Evolutionary conservation across 2,888 invertebrate genomes (phyloP).

Genomic region (Zaprionus obscuricornis): DNA sequence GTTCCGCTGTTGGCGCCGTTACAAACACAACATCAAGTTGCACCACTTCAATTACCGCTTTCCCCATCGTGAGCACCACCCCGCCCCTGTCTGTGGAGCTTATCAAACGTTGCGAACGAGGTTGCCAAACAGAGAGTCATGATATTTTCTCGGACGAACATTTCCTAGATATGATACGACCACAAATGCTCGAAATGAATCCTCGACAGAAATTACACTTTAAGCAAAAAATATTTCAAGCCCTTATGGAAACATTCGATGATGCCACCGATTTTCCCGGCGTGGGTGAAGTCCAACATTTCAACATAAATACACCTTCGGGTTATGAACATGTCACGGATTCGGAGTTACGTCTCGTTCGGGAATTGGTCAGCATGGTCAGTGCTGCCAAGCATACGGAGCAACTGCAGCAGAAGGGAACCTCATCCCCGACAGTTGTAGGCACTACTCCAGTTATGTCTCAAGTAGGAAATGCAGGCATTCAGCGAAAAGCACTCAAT

Average conservation of each 20-base stretch:
- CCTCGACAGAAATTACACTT: conserved; percentile 78
- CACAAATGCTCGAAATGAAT: conserved; percentile 78
- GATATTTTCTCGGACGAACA: conserved; percentile 58
- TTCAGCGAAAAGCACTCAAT: no score
- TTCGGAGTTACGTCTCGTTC: conserved; percentile 65
- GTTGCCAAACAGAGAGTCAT: conserved; percentile 28
- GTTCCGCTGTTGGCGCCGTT: neutral
- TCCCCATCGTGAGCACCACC: conserved; percentile 14
- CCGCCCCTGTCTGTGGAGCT: neutral
- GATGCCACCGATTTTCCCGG: conserved; percentile 69
- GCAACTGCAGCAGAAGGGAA: neutral
- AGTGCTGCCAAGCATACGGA: conserved; percentile 63
- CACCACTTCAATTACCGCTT: conserved; percentile 25
- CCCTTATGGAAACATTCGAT: conserved; percentile 78
- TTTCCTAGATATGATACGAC: conserved; percentile 65
- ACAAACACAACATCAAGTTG: no score
- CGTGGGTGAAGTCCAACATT: conserved; percentile 50
- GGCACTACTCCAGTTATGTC: no score
- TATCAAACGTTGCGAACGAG: conserved; percentile 35
- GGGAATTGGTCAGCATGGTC: conserved; percentile 72
- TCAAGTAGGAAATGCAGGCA: no score
- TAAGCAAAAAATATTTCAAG: conserved; percentile 72
- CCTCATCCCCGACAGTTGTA: neutral
- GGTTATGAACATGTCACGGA: conserved; percentile 47
- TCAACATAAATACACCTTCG: conserved; percentile 60